A percentile compares a stretch with the other conserved stretches of the same genome.
These are phyloP conservation scores for Crambe crambe DNA, from an alignment of 37 sponge, comb jelly and placozoan genomes.

Conservation along the genomic window DNA sequence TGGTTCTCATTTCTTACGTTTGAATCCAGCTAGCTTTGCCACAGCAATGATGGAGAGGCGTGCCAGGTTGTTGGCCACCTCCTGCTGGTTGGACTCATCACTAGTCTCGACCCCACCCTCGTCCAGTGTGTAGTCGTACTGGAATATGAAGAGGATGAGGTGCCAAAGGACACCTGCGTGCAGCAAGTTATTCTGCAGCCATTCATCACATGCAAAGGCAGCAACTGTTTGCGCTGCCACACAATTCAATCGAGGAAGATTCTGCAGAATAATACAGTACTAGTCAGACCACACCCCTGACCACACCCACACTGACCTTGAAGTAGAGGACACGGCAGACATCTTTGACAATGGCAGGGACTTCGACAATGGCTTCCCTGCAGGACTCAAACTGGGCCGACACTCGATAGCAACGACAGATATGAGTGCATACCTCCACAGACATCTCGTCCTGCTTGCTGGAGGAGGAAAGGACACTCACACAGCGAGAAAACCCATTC, in stretches of 20 bases:
- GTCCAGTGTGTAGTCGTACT: constrained; percentile 98
- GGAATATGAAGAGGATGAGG: constrained; percentile 86
- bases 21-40: constrained; percentile 80
- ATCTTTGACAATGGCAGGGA: constrained; percentile 79
- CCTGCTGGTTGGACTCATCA: constrained; percentile 92
- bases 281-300: not conserved
- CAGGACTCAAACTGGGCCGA: constrained; percentile 97
- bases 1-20: constrained; percentile 28
- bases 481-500: constrained; percentile 81
- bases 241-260: constrained; percentile 75
- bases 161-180: constrained; percentile 88
- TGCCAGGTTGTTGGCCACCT: constrained; percentile 91
- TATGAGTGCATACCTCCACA: constrained; percentile 87
- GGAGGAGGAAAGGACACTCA: constrained; percentile 77
- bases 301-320: constrained; percentile 52
- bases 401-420: constrained; percentile 89
- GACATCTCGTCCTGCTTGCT: constrained; percentile 78
- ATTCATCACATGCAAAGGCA: constrained; percentile 82
- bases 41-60: constrained; percentile 74
- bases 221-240: constrained; percentile 74
- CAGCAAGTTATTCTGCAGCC: constrained; percentile 91
- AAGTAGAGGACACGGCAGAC: constrained; percentile 88
- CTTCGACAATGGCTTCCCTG: constrained; percentile 85
- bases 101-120: constrained; percentile 95
- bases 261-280: constrained; percentile 34